Evolutionary conservation across 2,113 vertebrate species (phyloP), one percentile per base, ranked within the genome.

Genomic region (Enhydra lutris): DNA sequence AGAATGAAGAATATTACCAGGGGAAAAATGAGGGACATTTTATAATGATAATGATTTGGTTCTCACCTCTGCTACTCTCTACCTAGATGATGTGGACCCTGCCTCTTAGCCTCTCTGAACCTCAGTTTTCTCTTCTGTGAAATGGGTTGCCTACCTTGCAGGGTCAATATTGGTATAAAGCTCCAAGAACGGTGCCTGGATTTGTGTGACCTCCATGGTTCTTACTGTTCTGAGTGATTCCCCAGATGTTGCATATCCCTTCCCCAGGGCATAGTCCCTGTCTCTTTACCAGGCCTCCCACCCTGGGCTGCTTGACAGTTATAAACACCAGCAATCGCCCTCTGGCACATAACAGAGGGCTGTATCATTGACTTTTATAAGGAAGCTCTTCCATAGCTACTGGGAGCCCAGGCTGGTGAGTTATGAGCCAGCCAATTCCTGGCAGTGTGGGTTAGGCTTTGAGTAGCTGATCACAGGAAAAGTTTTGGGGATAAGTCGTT

Each of bases 311-410:
- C 86, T 45, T 78, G 82, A 92, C 90, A 93, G 92, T 97, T 98
- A 95, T 96, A 98, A 97, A 97, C 93, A 90, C 91, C 97, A 97
- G 89, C 94, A 97, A 52, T 98, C 97, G 97, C 97, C 93, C 93
- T 63, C 85, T 92, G 93, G 91, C 93, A 83, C 93, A 45, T 67
- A 83, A 95, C 61, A 85, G 98, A 97, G 95, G 81, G 91, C 88
- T 97, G 92, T 94, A 93, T 92, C 91, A 93, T 52, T 11, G 21
- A 96, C 80, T 97, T 97, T 96, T 96, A 57, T 89, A 87, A 59
- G 47, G n/a, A 61, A n/a, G 45, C 12, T 92, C 81, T 76, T 97
- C 89, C 47, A 90, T 20, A 89, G 76, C 88, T 97, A 89, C 69
- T 97, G 97, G 95, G 98, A 97, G 69, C 78, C 73, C 79, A 86